Conservation (phyloP, 2,888 invertebrate species). For the Drosophila falleni region DNA sequence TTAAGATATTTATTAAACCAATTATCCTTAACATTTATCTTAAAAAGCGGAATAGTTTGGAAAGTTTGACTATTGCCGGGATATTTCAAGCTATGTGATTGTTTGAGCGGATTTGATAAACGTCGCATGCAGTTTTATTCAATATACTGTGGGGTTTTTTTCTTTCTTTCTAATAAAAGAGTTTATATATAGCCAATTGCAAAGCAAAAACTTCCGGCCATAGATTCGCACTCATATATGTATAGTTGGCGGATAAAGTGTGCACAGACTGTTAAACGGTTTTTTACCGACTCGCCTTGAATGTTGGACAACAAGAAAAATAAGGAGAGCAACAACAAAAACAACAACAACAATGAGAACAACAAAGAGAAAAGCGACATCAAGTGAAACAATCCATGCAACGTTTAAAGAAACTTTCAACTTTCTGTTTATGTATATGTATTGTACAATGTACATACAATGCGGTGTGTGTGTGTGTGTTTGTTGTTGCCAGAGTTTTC, state of each 20-base stretch:
- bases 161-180: constrained; percentile 12
- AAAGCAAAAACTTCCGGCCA: constrained; percentile 45
- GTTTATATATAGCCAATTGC: constrained; percentile 39
- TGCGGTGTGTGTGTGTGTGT: constrained; percentile 10
- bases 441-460: neutral
- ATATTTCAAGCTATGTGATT: neutral
- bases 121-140: constrained; percentile 32
- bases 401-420: constrained; percentile 75
- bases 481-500: constrained; percentile 29
- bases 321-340: neutral
- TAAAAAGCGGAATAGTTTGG: too few relatives aligned
- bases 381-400: constrained; percentile 68
- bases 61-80: too few relatives aligned
- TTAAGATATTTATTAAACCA: neutral
- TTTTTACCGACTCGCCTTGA: constrained; percentile 56
- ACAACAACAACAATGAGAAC: constrained; percentile 19
- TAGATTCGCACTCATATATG: constrained; percentile 11
- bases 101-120: constrained; percentile 19
- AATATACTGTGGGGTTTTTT: constrained; percentile 27
- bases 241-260: constrained; percentile 31
- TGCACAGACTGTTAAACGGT: constrained; percentile 68
- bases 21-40: neutral
- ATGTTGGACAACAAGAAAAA: constrained; percentile 32
- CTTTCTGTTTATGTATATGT: constrained; percentile 63
- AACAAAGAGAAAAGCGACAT: constrained; percentile 20